These are phyloP conservation scores for Meganola albula DNA, from an alignment of 2,888 invertebrate species.

Conservation along the genomic window DNA sequence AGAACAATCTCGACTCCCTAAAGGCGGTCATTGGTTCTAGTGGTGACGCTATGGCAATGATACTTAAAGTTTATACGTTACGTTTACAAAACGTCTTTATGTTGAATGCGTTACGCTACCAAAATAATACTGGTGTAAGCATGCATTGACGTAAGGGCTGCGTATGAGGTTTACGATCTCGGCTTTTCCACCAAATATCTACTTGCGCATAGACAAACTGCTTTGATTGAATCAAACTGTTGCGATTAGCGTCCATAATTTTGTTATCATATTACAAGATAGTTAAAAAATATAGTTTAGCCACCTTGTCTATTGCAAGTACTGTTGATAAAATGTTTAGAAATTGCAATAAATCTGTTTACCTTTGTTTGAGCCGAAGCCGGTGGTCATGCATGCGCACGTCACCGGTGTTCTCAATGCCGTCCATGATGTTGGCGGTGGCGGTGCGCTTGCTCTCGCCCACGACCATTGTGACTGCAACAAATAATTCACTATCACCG, in stretches of 20 bases:
- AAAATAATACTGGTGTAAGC: constrained; percentile 32
- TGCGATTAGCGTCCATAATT: too few relatives aligned
- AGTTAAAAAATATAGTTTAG: too few relatives aligned
- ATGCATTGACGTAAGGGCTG: constrained; percentile 28
- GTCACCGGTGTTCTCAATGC: constrained; percentile 92
- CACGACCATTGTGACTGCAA: constrained; percentile 86
- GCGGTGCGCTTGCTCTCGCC: constrained; percentile 82
- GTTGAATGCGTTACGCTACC: constrained; percentile 25
- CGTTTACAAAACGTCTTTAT: constrained; percentile 25
- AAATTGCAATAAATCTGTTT: too few relatives aligned
- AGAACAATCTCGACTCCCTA: constrained; percentile 47
- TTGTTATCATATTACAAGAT: too few relatives aligned
- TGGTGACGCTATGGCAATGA: constrained; percentile 28
- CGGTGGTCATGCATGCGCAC: constrained; percentile 94
- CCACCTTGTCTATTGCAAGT: too few relatives aligned
- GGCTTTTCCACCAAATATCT: constrained; percentile 13
- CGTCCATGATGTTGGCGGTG: constrained; percentile 92
- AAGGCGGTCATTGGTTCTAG: constrained; percentile 41
- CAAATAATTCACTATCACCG: constrained; percentile 27
- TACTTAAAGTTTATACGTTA: too few relatives aligned
- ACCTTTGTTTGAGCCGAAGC: constrained; percentile 93
- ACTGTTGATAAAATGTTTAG: too few relatives aligned
- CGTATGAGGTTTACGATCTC: constrained; percentile 22
- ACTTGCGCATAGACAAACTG: too few relatives aligned
- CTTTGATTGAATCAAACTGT: too few relatives aligned